Percentiles rank a stretch among this genome's conserved stretches.
Evolutionary conservation across 1,140 invertebrate genomes (phyloP).

Genomic region (Cecropterus lyciades): DNA sequence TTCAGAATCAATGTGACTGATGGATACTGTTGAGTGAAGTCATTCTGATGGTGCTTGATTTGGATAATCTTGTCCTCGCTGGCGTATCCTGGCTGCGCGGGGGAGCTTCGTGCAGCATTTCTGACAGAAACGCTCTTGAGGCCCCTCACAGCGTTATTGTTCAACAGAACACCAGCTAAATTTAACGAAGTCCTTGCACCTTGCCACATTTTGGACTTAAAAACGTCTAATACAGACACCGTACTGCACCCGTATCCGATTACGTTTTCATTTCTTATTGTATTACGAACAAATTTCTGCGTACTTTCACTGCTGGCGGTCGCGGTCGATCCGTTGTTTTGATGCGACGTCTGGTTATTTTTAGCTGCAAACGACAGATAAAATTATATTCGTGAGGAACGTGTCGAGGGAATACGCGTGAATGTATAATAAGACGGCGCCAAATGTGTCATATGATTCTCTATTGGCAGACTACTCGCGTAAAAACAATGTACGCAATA

Average conservation of each 20-base stretch:
- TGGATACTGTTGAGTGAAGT: constrained; percentile 80
- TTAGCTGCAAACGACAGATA: constrained; percentile 77
- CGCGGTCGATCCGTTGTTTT: constrained; percentile 67
- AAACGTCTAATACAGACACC: constrained; percentile 39
- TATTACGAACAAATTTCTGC: constrained; percentile 51
- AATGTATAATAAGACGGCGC: constrained; percentile 66
- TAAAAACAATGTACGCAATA: constrained; percentile 16
- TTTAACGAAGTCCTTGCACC: constrained; percentile 71
- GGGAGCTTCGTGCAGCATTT: constrained; percentile 63
- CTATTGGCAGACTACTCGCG: constrained; percentile 16
- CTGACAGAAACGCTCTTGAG: constrained; percentile 51
- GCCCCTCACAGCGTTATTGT: constrained; percentile 55
- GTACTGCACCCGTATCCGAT: constrained; percentile 21
- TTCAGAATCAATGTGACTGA: constrained; percentile 88
- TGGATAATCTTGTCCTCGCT: constrained; percentile 76
- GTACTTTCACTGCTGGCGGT: constrained; percentile 58
- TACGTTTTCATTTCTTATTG: constrained; percentile 41
- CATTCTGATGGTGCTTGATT: constrained; percentile 74
- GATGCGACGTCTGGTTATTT: constrained; percentile 70
- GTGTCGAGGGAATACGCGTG: constrained; percentile 39
- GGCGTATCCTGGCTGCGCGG: constrained; percentile 69
- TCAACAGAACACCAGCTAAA: constrained; percentile 59
- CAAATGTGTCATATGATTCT: constrained; percentile 68
- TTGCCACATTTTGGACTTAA: constrained; percentile 69
- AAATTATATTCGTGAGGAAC: constrained; percentile 52